Conservation (phyloP, 2,113 vertebrate species). For the Chlorocebus sabaeus region DNA sequence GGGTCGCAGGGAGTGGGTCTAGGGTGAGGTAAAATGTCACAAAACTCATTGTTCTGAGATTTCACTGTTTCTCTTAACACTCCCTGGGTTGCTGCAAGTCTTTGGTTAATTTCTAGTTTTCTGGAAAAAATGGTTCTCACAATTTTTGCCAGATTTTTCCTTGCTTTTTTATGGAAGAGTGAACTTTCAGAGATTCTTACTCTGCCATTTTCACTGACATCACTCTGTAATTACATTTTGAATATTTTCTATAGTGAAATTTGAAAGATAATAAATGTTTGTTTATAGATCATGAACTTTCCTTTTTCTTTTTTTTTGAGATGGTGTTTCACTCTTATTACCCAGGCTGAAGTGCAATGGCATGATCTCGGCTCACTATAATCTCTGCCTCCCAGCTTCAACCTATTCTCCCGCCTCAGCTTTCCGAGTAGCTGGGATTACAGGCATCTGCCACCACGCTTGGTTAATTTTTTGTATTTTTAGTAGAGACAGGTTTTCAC, state of each 20-base stretch:
- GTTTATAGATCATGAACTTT: not conserved
- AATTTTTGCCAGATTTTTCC: not conserved
- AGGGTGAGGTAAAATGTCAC: not conserved
- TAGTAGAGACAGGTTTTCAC: no score
- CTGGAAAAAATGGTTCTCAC: not conserved
- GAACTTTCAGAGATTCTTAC: not conserved
- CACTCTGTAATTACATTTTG: not conserved
- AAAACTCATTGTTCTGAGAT: not conserved
- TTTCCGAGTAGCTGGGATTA: no score
- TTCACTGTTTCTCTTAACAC: not conserved
- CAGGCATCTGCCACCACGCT: no score
- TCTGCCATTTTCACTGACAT: not conserved
- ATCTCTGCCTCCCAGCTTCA: no score
- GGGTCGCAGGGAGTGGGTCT: not conserved
- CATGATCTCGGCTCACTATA: no score
- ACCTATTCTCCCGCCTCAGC: no score
- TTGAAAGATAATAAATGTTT: not conserved
- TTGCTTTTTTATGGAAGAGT: not conserved
- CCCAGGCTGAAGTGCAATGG: no score
- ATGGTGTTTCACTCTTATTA: no score
- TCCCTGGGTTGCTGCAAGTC: not conserved
- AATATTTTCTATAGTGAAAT: not conserved
- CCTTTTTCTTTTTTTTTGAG: not conserved
- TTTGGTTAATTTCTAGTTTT: not conserved
- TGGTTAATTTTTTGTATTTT: no score